Evolutionary conservation across 2,888 invertebrate genomes (phyloP), one percentile per base, ranked within the genome.

Genomic region (Lasioglossum malachurum): DNA sequence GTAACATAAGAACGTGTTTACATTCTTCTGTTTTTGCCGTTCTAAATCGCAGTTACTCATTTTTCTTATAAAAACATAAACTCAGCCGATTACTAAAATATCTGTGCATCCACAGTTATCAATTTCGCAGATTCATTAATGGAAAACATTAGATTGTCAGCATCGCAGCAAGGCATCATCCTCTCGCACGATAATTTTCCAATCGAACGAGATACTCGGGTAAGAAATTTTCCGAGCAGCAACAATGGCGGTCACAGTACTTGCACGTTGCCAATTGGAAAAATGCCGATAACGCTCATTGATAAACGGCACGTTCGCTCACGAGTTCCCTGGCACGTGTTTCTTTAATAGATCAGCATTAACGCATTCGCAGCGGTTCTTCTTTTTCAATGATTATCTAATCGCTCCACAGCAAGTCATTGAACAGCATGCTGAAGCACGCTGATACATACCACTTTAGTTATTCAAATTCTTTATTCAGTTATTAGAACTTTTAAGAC

Each of bases 231-330:
- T 67, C 67, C 67, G 35, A 38, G 19, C 67, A 4, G 7, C 67
- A 67, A 67, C 67, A 67, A 67, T 67, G 35, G 35, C 35, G 23
- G 3, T 67, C 38, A 67, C 67, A 35, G 67, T 35, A 4, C 46
- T 46, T 16, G 23, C 67, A 67, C 67, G 57, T 35, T 19, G 35
- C 19, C 23, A 67, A 35, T 35, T 35, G 35, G 67, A 67, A 31
- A 23, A 67, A 31, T 23, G 35, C 2, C 23, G 31, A 35, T 67
- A 79, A 84, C 69, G 41, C n/a, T 35, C 44, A 38, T 31, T 60
- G 76, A 80, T 77, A 84, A 84, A 74, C 60, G 35, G 31, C 73
- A 74, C 57, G 57, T 49, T 76, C n/a, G 53, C 79, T 73, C 46
- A 19, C 14, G 82, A n/a, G 27, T 57, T 19, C 67, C 38, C 69